A percentile compares a stretch with the other conserved stretches of the same genome.
Evolutionary conservation across 1,140 invertebrate genomes (phyloP).

Genomic region (Orchestia grillus): DNA sequence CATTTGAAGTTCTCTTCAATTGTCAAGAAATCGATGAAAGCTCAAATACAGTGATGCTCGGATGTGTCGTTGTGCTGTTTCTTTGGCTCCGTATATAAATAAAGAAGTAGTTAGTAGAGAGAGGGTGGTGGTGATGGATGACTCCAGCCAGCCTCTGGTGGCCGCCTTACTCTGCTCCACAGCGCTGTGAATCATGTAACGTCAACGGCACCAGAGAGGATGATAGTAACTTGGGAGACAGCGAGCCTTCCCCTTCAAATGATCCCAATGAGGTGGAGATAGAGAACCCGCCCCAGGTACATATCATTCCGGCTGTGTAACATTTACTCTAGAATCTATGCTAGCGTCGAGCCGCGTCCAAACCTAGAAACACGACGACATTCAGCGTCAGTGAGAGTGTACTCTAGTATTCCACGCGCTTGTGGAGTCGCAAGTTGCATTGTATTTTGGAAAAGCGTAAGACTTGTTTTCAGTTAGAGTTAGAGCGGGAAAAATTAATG

Average conservation of each 20-base stretch:
- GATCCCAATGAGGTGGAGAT: constrained; percentile 47
- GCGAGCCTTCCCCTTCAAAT: constrained; percentile 28
- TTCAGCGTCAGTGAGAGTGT: background rate
- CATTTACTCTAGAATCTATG: background rate
- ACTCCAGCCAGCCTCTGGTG: constrained; percentile 49
- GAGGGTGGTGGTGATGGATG: constrained; percentile 38
- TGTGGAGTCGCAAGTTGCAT: background rate
- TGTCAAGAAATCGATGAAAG: background rate
- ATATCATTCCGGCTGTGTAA: background rate
- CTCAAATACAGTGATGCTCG: background rate
- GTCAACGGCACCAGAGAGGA: constrained; percentile 47
- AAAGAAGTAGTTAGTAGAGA: constrained; percentile 45
- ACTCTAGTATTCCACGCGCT: too few relatives aligned
- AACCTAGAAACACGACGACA: background rate
- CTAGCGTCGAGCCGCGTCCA: background rate
- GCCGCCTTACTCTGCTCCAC: constrained; percentile 55
- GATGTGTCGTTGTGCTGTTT: constrained; percentile 17
- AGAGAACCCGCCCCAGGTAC: constrained; percentile 48
- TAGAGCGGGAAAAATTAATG: background rate
- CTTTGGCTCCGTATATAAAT: constrained; percentile 25
- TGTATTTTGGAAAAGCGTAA: background rate
- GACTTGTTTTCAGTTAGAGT: background rate
- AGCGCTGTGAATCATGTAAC: constrained; percentile 52
- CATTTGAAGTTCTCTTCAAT: background rate
- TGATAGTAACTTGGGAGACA: background rate